Evolutionary conservation across 35 echinoderm and acorn worm genomes (phyloP).

Genomic region (Holothuria glaberrima): DNA sequence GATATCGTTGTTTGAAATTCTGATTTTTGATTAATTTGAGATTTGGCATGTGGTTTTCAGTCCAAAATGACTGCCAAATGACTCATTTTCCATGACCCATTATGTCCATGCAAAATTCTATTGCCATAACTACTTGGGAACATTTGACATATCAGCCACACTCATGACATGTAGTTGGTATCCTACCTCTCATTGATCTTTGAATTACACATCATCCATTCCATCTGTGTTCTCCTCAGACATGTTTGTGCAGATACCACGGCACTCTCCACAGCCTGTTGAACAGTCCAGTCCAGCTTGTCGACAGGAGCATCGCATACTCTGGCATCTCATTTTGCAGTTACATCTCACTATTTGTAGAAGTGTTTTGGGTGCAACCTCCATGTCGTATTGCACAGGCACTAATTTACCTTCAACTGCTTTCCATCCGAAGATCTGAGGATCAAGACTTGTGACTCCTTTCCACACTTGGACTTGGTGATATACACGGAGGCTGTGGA

Average conservation of each 20-base stretch:
- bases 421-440: conserved; percentile 50
- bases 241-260: conserved; percentile 31
- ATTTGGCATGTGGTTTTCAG: conserved; percentile 15
- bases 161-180: neutral
- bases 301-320: conserved; percentile 54
- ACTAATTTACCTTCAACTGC: neutral
- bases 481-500: conserved; percentile 47
- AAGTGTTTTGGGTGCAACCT: conserved; percentile 48
- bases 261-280: conserved; percentile 36
- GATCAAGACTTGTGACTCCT: conserved; percentile 26
- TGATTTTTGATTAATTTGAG: conserved; percentile 21
- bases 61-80: conserved; percentile 19
- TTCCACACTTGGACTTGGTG: conserved; percentile 48
- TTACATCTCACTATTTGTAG: conserved; percentile 26
- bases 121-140: neutral
- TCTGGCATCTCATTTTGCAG: conserved; percentile 36
- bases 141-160: conserved; percentile 22
- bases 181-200: conserved; percentile 35
- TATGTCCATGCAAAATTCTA: conserved; percentile 15
- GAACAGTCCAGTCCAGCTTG: conserved; percentile 24
- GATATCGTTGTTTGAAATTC: conserved; percentile 10
- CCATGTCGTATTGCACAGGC: conserved; percentile 35
- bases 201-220: conserved; percentile 40
- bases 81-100: neutral
- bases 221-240: conserved; percentile 38